These are phyloP conservation scores for Anthrax anthrax DNA, from an alignment of 2,888 invertebrate genomes.

Conservation along the genomic window DNA sequence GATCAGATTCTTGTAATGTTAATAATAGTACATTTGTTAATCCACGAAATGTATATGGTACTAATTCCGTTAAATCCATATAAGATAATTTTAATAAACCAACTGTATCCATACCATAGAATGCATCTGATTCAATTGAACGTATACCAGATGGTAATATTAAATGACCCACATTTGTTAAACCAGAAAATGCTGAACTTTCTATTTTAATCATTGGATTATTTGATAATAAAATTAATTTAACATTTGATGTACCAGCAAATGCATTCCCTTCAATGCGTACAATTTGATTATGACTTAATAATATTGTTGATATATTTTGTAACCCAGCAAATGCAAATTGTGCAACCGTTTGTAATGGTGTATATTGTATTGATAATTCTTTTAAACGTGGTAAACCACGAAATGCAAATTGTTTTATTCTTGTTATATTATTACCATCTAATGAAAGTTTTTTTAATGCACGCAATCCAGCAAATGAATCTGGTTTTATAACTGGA, in stretches of 20 bases:
- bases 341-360: constrained; percentile 61
- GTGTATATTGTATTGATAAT: constrained; percentile 76
- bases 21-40: constrained; percentile 59
- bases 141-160: constrained; percentile 70
- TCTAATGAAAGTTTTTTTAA: constrained; percentile 72
- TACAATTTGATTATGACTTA: constrained; percentile 54
- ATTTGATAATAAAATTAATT: constrained; percentile 64
- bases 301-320: constrained; percentile 57
- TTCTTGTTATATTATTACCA: constrained; percentile 70
- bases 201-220: constrained; percentile 73
- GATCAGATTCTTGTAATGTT: constrained; percentile 67
- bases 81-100: constrained; percentile 66
- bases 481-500: constrained; percentile 64
- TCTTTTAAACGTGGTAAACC: constrained; percentile 63
- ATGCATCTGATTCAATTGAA: constrained; percentile 63
- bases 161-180: constrained; percentile 69
- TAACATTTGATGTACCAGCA: constrained; percentile 72
- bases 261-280: constrained; percentile 67
- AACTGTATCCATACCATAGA: constrained; percentile 69
- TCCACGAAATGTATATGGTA: constrained; percentile 60
- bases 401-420: constrained; percentile 75
- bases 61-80: constrained; percentile 63
- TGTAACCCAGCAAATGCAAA: constrained; percentile 75
- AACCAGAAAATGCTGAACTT: constrained; percentile 68
- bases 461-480: constrained; percentile 65